Evolutionary conservation across 2,113 vertebrate species (phyloP), one percentile per base, ranked within the genome.

Genomic region (Onychostoma macrolepis): DNA sequence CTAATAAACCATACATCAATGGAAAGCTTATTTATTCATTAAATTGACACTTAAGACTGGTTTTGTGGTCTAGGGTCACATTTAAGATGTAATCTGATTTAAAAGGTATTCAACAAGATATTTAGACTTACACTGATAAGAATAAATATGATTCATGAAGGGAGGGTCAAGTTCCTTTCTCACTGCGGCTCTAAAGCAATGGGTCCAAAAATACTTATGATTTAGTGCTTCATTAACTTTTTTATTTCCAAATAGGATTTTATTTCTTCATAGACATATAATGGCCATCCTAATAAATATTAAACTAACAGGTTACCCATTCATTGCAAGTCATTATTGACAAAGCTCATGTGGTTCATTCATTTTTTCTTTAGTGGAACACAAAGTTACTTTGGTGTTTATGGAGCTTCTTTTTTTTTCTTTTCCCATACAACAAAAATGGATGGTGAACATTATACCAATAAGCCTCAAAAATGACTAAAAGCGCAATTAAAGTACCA

Each of bases 81-180:
- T 41, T 43, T 4, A 63, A 13, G 56, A 80, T 26, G 1, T 15
- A 17, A 21, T 79, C 30, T 80, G 33, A 61, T 80, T 36, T 26
- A n/a, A 63, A 7, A 19, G 56, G n/a, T 13, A 80, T 80, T 80
- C 41, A 63, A 26, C 33, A 56, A 56, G 19, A 21, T 56, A 56
- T 21, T 56, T 56, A 43, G 78, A 41, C 12, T 10, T 43, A 43
- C 2, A 2, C 33, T 80, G 5, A 80, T 28, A n/a, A 61, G 33
- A 12, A 15, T 61, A 63, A 61, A 80, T 80, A 43, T 81, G 80
- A 81, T 10, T 45, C 58, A 43, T 43, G 8, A 81, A 43, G 13
- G 36, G 36, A 65, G 78, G 48, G 48, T 79, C 30, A 80, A n/a
- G 50, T 80, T 43, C 7, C 7, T 58, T 56, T 79, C 48, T 80